Evolutionary conservation across 2,888 invertebrate genomes (phyloP), one percentile per base, ranked within the genome.

Genomic region (Hanleya hanleyi): DNA sequence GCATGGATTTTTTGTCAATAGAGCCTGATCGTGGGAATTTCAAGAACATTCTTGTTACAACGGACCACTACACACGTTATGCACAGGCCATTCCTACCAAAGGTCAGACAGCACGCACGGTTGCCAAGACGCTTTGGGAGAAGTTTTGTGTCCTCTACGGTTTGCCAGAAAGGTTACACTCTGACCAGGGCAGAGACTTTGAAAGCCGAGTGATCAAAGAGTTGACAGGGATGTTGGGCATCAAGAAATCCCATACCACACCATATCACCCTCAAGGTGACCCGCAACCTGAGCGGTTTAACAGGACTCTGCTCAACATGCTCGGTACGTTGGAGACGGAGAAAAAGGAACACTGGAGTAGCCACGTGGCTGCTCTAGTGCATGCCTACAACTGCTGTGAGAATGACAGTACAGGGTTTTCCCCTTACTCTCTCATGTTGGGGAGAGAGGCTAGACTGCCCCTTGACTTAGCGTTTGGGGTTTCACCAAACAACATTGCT

Each of bases 41-140:
- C 29, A 70, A 70, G 33, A 57, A 78, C 51, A 35, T 75, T 15
- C 47, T 80, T n/a, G 72, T 78, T 0, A 70, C 77, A 15, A 80
- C 77, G 0, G 76, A 80, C 37, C 70, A 70, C 29, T 78, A 77
- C 37, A 78, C 73, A 5, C 68, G 72, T 22, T 78, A 74, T 64
- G 67, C 74, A 2, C 22, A 71, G 15, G 74, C 76, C 1, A 47
- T 76, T 18, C 72, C 77, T 5, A 73, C 69, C 22, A 41, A 57
- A 26, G 74, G 77, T 35, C 74, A 76, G 62, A 62, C 66, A 2
- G 77, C 77, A 1, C 38, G 38, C 1, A 76, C 74, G n/a, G 73
- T 73, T 35, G 78, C 78, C 37, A 73, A 69, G 51, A 73, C 65
- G 12, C 57, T 79, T 12, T 66, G 62, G 29, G 70, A 77, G 12